A percentile compares a stretch with the other conserved stretches of the same genome.
Conservation (phyloP, 2,888 invertebrate genomes). For the Cosmorhoe ocellata region DNA sequence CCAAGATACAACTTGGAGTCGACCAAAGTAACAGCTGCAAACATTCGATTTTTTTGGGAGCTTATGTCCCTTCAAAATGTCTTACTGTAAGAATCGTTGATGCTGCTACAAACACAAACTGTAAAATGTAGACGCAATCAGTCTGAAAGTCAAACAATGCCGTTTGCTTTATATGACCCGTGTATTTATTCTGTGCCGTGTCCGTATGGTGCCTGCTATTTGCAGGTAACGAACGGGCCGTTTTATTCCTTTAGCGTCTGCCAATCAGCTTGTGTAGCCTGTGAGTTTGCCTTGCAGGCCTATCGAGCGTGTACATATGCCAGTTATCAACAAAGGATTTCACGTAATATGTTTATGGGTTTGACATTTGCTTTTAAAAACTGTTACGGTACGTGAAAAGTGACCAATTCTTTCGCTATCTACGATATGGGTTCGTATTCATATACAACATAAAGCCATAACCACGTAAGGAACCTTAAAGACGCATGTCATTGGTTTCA, state of each 20-base stretch:
- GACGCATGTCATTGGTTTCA: no score
- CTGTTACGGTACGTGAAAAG: background rate
- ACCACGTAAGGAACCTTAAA: no score
- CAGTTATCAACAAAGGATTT: conserved; percentile 1
- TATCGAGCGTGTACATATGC: conserved; percentile 11
- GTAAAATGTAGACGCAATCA: no score
- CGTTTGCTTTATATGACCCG: background rate
- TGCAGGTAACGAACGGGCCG: conserved; percentile 25
- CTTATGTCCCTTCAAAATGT: no score
- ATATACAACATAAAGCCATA: no score
- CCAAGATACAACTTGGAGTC: no score
- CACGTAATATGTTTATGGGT: conserved; percentile 1
- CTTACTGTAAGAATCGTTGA: no score
- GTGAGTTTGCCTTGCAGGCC: conserved; percentile 13
- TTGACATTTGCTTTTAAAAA: background rate
- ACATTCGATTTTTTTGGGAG: no score
- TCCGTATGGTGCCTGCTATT: conserved; percentile 5
- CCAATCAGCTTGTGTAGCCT: conserved; percentile 26
- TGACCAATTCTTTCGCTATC: no score
- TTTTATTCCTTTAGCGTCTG: conserved; percentile 30
- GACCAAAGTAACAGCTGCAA: no score
- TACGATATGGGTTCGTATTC: no score
- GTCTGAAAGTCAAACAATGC: background rate
- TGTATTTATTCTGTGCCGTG: conserved; percentile 6
- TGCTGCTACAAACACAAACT: no score